A percentile compares a stretch with the other conserved stretches of the same genome.
These are phyloP conservation scores for Casuarius casuarius DNA, from an alignment of 2,113 vertebrate genomes.

Conservation along the genomic window DNA sequence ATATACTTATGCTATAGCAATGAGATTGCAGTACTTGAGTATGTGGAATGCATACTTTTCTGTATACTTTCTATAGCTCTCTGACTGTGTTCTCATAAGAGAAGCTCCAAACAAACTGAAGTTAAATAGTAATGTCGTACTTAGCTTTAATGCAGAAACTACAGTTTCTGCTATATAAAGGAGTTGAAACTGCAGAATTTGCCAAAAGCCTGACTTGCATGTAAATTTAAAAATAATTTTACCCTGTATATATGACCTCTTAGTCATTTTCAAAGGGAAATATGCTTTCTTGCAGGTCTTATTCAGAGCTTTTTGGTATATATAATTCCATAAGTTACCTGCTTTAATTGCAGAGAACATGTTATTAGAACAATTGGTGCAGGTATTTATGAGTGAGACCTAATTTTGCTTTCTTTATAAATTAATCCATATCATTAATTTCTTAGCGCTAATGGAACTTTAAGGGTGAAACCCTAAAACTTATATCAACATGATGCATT, in stretches of 20 bases:
- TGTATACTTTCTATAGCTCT: background rate
- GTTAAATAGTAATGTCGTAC: background rate
- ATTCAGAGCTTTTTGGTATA: background rate
- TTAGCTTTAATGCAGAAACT: background rate
- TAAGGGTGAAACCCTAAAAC: background rate
- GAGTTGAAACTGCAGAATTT: background rate
- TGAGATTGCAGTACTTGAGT: background rate
- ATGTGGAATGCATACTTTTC: background rate
- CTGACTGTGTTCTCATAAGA: background rate
- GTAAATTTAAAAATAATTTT: background rate
- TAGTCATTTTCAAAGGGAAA: background rate
- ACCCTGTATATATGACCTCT: background rate
- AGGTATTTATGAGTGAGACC: background rate
- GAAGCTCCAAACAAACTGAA: background rate
- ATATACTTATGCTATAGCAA: background rate
- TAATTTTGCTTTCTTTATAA: conserved; percentile 15
- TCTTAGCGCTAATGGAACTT: background rate
- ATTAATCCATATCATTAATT: background rate
- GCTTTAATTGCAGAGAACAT: background rate
- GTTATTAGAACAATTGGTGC: background rate
- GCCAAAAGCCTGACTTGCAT: background rate
- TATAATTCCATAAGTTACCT: background rate
- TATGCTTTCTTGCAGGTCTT: background rate
- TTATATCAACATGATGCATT: background rate
- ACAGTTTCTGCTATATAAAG: background rate